Conservation (phyloP, 2,888 invertebrate species). For the Drosophila quinaria region DNA sequence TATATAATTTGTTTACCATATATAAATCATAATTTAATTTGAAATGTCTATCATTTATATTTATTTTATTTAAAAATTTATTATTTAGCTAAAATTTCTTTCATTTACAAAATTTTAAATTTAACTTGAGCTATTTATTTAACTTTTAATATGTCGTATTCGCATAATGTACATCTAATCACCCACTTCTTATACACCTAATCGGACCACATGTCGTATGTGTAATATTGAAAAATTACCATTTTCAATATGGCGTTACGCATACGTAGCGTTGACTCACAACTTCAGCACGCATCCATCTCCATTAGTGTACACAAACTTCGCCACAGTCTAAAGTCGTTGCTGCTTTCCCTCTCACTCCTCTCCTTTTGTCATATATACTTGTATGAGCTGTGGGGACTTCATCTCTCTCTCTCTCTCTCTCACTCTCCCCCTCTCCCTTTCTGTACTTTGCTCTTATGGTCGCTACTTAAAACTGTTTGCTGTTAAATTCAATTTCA, state of each 20-base stretch:
- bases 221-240: slow-evolving; percentile 74
- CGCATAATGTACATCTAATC: slow-evolving; percentile 12
- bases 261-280: slow-evolving; percentile 58
- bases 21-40: no score
- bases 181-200: slow-evolving; percentile 17
- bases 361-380: slow-evolving; percentile 3
- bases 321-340: slow-evolving; percentile 49
- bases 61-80: no score
- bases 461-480: slow-evolving; percentile 74
- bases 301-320: slow-evolving; percentile 77
- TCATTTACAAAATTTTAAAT: not conserved
- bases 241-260: slow-evolving; percentile 56
- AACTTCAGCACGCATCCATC: slow-evolving; percentile 61
- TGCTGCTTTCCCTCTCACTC: slow-evolving; percentile 6
- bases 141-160: not conserved
- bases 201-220: slow-evolving; percentile 56
- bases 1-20: no score
- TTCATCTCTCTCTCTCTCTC: not conserved
- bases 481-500: slow-evolving; percentile 82
- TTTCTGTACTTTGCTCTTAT: slow-evolving; percentile 7
- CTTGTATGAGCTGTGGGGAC: slow-evolving; percentile 33
- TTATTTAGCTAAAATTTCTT: no score
- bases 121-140: not conserved
- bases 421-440: not conserved
- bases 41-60: no score